Evolutionary conservation across 2,797 vertebrate genomes (phyloP).

Genomic region (Pseudochirops corinnae): DNA sequence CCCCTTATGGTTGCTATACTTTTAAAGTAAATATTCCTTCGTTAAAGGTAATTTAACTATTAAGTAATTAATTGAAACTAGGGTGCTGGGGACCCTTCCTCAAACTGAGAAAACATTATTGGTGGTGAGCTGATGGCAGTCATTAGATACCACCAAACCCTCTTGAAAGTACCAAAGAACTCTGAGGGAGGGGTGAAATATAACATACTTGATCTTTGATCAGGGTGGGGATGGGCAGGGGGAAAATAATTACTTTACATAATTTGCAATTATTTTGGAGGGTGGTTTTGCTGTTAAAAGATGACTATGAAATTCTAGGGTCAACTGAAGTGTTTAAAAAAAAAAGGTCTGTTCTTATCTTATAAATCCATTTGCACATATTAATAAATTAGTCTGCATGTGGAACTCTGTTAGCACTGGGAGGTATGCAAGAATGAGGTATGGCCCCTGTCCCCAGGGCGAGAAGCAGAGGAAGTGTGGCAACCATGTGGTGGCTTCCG

Average conservation of each 20-base stretch:
- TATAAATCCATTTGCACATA: fast-evolving
- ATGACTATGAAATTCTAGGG: background rate
- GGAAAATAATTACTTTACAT: background rate
- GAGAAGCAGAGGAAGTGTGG: no score
- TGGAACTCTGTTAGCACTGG: no score
- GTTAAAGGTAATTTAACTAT: background rate
- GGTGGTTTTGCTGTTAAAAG: background rate
- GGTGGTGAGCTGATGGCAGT: background rate
- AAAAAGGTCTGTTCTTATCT: fast-evolving
- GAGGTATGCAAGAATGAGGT: no score
- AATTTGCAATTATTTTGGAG: background rate
- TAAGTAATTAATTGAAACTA: background rate
- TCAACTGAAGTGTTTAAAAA: background rate
- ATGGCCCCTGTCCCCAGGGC: no score
- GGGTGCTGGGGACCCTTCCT: background rate
- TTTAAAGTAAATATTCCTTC: background rate
- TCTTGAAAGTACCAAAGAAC: background rate
- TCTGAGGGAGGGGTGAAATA: background rate
- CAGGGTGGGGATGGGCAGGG: background rate
- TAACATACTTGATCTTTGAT: background rate
- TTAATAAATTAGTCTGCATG: background rate
- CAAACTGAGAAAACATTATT: background rate
- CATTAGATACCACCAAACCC: background rate
- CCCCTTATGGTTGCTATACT: background rate
- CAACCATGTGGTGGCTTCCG: no score